A percentile compares a stretch with the other conserved stretches of the same genome.
Evolutionary conservation across 2,113 vertebrate genomes (phyloP).

Genomic region (Nesoenas mayeri): DNA sequence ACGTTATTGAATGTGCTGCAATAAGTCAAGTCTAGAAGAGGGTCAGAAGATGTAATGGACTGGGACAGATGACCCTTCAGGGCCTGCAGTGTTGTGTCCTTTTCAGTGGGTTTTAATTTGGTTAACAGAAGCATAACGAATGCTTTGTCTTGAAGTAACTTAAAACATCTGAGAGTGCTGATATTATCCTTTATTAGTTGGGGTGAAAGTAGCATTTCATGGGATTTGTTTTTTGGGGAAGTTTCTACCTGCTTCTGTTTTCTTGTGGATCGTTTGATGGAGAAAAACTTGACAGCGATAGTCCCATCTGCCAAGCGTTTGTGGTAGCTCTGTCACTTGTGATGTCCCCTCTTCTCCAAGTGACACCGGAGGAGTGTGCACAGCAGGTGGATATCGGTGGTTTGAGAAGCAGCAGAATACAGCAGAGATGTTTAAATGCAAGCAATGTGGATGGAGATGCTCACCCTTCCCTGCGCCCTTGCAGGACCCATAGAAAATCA

Average conservation of each 20-base stretch:
- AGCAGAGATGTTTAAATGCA: rapidly evolving
- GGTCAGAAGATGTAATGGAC: background rate
- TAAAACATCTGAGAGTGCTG: background rate
- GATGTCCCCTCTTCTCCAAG: background rate
- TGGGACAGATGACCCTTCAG: background rate
- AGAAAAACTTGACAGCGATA: rapidly evolving
- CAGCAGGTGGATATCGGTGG: background rate
- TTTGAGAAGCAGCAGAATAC: background rate
- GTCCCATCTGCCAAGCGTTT: background rate
- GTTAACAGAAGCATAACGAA: background rate
- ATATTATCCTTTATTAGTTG: background rate
- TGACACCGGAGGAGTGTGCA: rapidly evolving
- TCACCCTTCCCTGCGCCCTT: background rate
- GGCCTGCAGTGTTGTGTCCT: background rate
- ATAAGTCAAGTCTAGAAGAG: background rate
- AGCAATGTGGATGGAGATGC: rapidly evolving
- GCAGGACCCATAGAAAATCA: rapidly evolving
- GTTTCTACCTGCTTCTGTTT: background rate
- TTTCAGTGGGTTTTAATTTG: background rate
- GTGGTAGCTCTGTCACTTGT: background rate
- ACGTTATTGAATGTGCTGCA: background rate
- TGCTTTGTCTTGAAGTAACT: background rate
- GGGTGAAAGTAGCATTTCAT: background rate
- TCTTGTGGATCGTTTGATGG: background rate
- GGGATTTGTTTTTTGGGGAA: background rate